Conservation (phyloP, 2,888 invertebrate species). For the Caenorhabditis afra region DNA sequence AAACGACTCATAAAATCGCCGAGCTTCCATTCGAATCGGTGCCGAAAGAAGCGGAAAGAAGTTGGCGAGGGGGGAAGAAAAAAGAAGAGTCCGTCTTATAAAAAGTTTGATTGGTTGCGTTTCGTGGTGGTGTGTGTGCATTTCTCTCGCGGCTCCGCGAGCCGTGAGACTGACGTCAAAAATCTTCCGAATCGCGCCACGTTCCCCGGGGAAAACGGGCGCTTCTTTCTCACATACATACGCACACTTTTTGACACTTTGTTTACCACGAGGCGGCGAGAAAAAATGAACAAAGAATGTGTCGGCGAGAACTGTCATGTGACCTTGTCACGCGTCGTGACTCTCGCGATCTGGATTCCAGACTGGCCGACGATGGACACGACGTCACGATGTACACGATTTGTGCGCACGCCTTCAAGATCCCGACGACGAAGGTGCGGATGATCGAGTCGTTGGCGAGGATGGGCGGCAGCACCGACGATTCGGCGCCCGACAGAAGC, state of each 20-base stretch:
- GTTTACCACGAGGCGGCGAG: slow-evolving; percentile 26
- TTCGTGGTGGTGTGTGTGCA: too few relatives aligned
- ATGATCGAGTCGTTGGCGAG: slow-evolving; percentile 32
- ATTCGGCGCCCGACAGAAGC: slow-evolving; percentile 33
- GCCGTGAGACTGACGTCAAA: slow-evolving; percentile 54
- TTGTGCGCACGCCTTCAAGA: slow-evolving; percentile 21
- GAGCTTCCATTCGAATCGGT: slow-evolving; percentile 37
- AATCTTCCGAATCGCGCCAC: slow-evolving; percentile 51
- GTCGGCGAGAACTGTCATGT: too few relatives aligned
- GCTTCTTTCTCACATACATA: slow-evolving; percentile 4
- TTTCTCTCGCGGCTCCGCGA: slow-evolving; percentile 19
- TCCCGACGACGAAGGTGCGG: slow-evolving; percentile 31
- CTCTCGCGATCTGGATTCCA: too few relatives aligned
- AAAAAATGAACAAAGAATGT: slow-evolving; percentile 28
- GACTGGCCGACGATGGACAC: slow-evolving; percentile 61
- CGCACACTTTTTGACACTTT: slow-evolving; percentile 54
- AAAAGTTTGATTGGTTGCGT: slow-evolving; percentile 58
- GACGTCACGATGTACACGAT: slow-evolving; percentile 65
- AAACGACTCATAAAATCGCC: slow-evolving; percentile 56
- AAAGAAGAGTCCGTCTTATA: slow-evolving; percentile 43
- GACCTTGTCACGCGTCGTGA: too few relatives aligned
- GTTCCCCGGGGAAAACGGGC: slow-evolving; percentile 39
- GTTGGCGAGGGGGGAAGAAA: slow-evolving; percentile 17
- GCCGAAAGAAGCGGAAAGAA: slow-evolving; percentile 27
- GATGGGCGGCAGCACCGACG: slow-evolving; percentile 20